phyloP scores from a whole-genome alignment of 2,888 invertebrate species.

The Phaonia tiefii region DNA sequence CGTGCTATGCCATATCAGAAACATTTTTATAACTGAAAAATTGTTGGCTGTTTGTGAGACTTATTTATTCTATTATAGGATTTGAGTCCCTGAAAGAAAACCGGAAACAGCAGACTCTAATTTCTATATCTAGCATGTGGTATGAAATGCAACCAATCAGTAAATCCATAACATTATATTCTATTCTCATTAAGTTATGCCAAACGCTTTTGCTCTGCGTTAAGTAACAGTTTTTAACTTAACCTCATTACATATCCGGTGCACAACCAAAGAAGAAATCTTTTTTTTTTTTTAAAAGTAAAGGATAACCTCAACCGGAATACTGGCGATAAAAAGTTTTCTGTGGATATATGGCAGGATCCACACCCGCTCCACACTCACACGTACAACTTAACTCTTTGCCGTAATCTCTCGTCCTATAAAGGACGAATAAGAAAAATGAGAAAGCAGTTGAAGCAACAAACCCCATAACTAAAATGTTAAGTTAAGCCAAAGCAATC shows the following conservation, averaged over 20 bases:
- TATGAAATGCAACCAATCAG: too few species aligned
- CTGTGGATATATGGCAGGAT: background rate
- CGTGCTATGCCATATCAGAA: too few species aligned
- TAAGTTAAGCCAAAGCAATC: conserved; percentile 70
- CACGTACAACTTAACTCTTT: conserved; percentile 39
- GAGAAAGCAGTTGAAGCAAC: conserved; percentile 5
- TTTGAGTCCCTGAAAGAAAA: too few species aligned
- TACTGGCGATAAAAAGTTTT: conserved; percentile 12
- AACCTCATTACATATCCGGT: conserved; percentile 15
- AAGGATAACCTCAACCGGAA: conserved; percentile 8
- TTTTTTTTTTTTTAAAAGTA: background rate
- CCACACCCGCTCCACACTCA: background rate
- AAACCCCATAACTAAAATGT: conserved; percentile 36
- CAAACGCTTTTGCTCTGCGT: too few species aligned
- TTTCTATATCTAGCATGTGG: too few species aligned
- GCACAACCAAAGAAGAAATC: background rate
- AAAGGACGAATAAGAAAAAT: background rate
- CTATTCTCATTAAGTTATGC: too few species aligned
- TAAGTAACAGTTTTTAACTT: conserved; percentile 6
- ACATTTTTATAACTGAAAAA: too few species aligned
- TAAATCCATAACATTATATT: too few species aligned
- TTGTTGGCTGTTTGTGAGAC: too few species aligned
- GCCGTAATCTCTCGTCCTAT: background rate
- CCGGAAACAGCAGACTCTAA: too few species aligned
- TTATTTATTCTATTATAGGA: too few species aligned